Evolutionary conservation across 1,140 invertebrate genomes (phyloP).

Genomic region (Bombyx mandarina): DNA sequence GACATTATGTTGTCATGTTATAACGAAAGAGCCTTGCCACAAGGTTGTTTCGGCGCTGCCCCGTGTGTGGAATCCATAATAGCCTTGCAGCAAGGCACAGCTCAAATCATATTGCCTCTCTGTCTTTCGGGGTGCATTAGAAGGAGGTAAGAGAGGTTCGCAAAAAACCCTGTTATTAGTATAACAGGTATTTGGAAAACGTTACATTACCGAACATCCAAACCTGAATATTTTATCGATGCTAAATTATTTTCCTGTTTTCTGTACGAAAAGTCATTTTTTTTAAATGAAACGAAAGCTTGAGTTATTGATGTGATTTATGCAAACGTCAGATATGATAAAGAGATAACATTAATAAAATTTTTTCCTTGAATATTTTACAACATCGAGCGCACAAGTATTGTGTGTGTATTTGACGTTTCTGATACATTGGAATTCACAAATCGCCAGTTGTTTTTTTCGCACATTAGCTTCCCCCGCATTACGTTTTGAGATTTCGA

Average conservation of each 20-base stretch:
- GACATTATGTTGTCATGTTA: constrained; percentile 15
- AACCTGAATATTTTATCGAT: background rate
- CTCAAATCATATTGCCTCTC: constrained; percentile 1
- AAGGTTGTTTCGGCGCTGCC: constrained; percentile 41
- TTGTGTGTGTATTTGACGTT: background rate
- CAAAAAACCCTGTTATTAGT: constrained; percentile 1
- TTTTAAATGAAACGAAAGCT: too few relatives aligned
- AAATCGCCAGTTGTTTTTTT: too few relatives aligned
- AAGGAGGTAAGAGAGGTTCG: constrained; percentile 4
- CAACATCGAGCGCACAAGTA: too few relatives aligned
- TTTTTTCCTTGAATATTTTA: too few relatives aligned
- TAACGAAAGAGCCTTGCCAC: constrained; percentile 50
- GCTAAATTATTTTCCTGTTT: constrained; percentile 1
- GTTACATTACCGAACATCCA: background rate
- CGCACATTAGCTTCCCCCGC: too few relatives aligned
- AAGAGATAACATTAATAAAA: too few relatives aligned
- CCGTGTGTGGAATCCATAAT: constrained; percentile 45
- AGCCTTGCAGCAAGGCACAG: constrained; percentile 36
- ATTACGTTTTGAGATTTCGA: too few relatives aligned
- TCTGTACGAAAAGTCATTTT: background rate
- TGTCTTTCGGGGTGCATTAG: background rate
- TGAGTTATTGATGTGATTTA: too few relatives aligned
- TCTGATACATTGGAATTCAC: too few relatives aligned
- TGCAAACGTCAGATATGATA: too few relatives aligned
- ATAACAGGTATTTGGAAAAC: background rate